Evolutionary conservation across 37 sponge, comb jelly and placozoan species (phyloP).

Genomic region (Bolinopsis microptera): DNA sequence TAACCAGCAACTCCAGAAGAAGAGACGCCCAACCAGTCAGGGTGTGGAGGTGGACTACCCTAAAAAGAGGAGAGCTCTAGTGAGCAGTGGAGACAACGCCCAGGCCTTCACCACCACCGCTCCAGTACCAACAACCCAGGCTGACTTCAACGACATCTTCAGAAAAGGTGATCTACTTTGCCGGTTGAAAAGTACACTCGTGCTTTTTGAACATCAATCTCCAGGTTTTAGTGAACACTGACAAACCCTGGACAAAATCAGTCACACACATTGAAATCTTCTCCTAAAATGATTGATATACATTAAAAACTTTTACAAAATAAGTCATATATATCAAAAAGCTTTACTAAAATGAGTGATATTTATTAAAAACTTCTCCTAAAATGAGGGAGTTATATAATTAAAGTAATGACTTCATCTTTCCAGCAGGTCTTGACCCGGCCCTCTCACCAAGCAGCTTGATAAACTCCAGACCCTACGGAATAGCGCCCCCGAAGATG

Average conservation of each 20-base stretch:
- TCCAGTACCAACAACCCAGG: background rate
- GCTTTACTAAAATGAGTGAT: no score
- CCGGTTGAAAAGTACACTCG: no score
- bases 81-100: background rate
- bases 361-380: no score
- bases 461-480: constrained; percentile 26
- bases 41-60: background rate
- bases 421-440: background rate
- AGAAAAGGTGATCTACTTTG: background rate
- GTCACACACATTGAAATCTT: no score
- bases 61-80: background rate
- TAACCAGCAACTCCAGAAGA: constrained; percentile 61
- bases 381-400: no score
- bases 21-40: background rate
- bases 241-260: no score
- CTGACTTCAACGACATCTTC: constrained; percentile 31
- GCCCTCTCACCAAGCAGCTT: background rate
- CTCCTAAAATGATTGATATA: no score
- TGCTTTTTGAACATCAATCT: no score
- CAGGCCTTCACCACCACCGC: background rate
- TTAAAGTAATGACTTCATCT: no score
- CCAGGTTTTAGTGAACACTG: no score
- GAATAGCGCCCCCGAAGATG: background rate
- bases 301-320: no score
- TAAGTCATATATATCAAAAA: no score